Conservation (phyloP, 2,113 vertebrate species). For the Prunella himalayana region DNA sequence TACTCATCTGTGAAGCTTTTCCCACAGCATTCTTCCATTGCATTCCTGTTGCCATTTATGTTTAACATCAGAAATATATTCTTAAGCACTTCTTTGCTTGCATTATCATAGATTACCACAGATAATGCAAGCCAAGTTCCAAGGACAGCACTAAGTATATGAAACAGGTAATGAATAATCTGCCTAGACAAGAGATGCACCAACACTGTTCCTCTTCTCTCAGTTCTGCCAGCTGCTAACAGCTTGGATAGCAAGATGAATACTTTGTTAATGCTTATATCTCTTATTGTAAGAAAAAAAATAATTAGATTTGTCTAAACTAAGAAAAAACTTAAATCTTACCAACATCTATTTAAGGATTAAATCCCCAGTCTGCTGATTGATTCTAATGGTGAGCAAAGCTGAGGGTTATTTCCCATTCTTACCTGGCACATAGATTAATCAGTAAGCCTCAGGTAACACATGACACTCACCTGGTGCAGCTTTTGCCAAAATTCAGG, state of each 20-base stretch:
- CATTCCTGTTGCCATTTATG: background rate
- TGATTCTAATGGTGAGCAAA: background rate
- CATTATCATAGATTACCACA: background rate
- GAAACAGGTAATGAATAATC: constrained; percentile 5
- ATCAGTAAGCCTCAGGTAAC: background rate
- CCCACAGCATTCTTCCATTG: background rate
- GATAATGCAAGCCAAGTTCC: constrained; percentile 1
- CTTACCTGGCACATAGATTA: background rate
- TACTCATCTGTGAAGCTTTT: background rate
- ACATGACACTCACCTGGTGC: constrained; percentile 63
- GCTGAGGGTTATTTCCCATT: background rate
- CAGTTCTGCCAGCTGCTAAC: background rate
- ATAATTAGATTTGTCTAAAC: background rate
- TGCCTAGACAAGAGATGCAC: background rate
- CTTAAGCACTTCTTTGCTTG: background rate
- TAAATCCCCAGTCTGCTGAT: background rate
- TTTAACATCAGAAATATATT: constrained; percentile 24
- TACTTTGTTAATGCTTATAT: background rate
- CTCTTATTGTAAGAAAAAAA: background rate
- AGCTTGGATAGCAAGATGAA: background rate
- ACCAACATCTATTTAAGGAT: background rate
- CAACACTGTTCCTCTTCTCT: background rate
- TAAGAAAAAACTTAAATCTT: background rate
- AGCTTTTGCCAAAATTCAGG: constrained; percentile 79
- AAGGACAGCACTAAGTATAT: background rate